Evolutionary conservation across 2,113 vertebrate species (phyloP), one percentile per base, ranked within the genome.

Genomic region (Proterorhinus semilunaris): DNA sequence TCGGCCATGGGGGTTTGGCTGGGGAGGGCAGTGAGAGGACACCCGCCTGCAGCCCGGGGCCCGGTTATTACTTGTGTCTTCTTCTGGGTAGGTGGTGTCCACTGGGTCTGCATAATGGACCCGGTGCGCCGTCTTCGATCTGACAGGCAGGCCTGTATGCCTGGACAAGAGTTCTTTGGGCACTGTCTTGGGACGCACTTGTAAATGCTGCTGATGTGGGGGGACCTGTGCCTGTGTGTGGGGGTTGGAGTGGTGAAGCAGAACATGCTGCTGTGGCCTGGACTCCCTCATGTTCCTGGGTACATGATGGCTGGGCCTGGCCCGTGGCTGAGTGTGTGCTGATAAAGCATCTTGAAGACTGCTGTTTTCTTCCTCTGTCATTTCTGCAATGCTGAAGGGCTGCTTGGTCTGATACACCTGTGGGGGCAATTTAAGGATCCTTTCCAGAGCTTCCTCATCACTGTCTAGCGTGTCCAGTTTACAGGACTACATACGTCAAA

Each of bases 361-460:
- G 68, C 92, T 91, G 59, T 95, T 94, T 27, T 96, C 95, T 42
- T 97, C 96, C 42, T 97, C 95, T 0, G 94, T 94, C 65, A 93
- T 86, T 89, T 97, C 95, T 6, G 96, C 95, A 70, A 98, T 98
- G 87, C 92, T 96, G 79, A 96, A 98, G 45, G 98, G 91, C 65
- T 95, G 94, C 86, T 95, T 96, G 87, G 87, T 92, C 83, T 90
- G 90, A 54, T 74, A 91, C 55, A 88, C 91, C 83, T 95, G 94
- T 82, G 93, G 87, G 0, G 96, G 96, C 50, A 95, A 91, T 85
- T 96, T 96, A 54, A 96, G 88, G 73, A 98, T 95, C 85, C 91
- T 94, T 89, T 97, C 96, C 81, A 95, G 84, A 83, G 95, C 90
- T 69, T 98, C 96, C 82, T 98, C 98, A 63, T 98, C 96, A 42